Conservation (phyloP, 2,113 vertebrate species). For the Myotis davidii region DNA sequence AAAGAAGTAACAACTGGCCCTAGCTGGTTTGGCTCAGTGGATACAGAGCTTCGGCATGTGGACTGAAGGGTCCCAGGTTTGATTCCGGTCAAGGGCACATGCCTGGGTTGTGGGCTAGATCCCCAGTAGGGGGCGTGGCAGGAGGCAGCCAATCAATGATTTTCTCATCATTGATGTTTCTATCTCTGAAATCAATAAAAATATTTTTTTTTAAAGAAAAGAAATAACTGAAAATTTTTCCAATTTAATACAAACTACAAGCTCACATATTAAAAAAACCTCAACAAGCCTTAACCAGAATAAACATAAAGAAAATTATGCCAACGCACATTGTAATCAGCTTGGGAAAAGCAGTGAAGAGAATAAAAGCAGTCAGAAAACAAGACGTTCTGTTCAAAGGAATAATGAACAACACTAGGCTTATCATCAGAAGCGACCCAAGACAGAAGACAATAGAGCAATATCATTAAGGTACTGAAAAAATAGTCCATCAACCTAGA, state of each 20-base stretch:
- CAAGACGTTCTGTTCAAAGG: neutral
- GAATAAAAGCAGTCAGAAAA: constrained; percentile 14
- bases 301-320: neutral
- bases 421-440: neutral
- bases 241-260: neutral
- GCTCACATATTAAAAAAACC: neutral
- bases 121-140: too few species aligned
- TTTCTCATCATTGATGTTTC: too few species aligned
- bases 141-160: too few species aligned
- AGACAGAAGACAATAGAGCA: neutral
- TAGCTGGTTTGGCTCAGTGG: too few species aligned
- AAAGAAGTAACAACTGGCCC: neutral
- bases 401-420: neutral
- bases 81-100: too few species aligned
- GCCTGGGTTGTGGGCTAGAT: too few species aligned
- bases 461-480: neutral
- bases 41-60: too few species aligned
- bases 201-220: too few species aligned
- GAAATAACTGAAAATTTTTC: neutral
- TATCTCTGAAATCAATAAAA: too few species aligned
- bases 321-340: neutral
- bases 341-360: constrained; percentile 5
- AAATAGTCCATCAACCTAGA: neutral
- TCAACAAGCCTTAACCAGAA: constrained; percentile 24
- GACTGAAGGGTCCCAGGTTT: too few species aligned